phyloP scores from a whole-genome alignment of 2,888 invertebrate genomes.

The Autographa gamma region DNA sequence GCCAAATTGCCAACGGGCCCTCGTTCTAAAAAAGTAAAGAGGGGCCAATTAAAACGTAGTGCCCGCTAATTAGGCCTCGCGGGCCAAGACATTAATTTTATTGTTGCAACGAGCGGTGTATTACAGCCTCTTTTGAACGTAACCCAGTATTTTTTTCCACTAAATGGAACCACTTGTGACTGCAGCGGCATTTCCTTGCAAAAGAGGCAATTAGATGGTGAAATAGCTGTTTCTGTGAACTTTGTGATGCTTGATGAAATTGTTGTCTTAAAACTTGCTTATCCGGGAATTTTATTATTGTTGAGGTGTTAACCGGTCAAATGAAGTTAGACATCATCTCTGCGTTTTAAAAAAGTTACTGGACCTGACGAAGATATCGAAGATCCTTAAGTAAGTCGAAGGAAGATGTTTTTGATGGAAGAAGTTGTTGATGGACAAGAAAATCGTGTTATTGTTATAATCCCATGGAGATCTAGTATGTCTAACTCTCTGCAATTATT shows the following conservation, averaged over 20 bases:
- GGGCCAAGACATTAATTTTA: conserved; percentile 58
- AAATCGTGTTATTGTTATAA: no score
- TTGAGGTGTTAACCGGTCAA: no score
- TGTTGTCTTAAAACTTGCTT: neutral
- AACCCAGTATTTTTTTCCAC: conserved; percentile 53
- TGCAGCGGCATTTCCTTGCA: conserved; percentile 46
- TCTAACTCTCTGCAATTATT: no score
- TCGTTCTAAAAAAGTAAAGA: conserved; percentile 50
- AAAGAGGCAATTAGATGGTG: conserved; percentile 50
- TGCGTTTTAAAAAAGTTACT: no score
- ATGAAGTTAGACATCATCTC: no score
- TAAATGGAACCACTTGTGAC: conserved; percentile 56
- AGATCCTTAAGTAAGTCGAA: no score
- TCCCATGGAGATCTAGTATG: no score
- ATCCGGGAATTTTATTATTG: neutral
- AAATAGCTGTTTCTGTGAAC: conserved; percentile 51
- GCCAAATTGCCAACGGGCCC: conserved; percentile 38
- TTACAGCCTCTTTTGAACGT: conserved; percentile 49
- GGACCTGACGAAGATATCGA: no score
- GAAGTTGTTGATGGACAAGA: no score
- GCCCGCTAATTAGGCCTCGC: conserved; percentile 57
- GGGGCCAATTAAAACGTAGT: conserved; percentile 57
- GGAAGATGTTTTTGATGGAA: no score
- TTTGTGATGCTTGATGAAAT: conserved; percentile 25
- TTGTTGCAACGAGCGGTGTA: conserved; percentile 51